Evolutionary conservation across 1,140 invertebrate genomes (phyloP).

Genomic region (Drosophila persimilis): DNA sequence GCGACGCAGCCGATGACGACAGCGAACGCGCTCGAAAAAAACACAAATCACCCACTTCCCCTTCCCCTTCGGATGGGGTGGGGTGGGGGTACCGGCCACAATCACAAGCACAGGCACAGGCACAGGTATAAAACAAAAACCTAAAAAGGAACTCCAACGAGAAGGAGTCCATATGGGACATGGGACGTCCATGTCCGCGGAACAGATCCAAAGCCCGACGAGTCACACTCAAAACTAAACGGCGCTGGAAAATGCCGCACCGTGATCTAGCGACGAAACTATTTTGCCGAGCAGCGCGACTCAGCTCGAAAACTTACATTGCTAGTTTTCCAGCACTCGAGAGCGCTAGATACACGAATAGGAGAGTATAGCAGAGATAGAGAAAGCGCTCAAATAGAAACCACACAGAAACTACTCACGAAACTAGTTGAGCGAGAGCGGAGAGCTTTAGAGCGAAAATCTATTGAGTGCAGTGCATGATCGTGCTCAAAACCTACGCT

Average conservation of each 20-base stretch:
- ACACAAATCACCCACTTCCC: constrained; percentile 27
- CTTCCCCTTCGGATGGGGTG: constrained; percentile 20
- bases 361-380: constrained; percentile 6
- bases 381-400: constrained; percentile 64
- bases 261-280: constrained; percentile 56
- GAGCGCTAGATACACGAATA: constrained; percentile 1
- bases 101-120: constrained; percentile 2
- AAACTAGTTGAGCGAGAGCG: constrained; percentile 58
- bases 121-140: constrained; percentile 1
- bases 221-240: constrained; percentile 50
- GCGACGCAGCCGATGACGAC: constrained; percentile 21
- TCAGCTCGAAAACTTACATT: constrained; percentile 52
- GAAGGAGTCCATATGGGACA: background rate
- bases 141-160: background rate
- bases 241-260: constrained; percentile 40
- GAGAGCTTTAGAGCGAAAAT: constrained; percentile 27
- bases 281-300: constrained; percentile 29
- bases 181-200: background rate
- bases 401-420: constrained; percentile 33
- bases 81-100: background rate
- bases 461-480: too few species aligned
- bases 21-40: constrained; percentile 38
- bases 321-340: constrained; percentile 61
- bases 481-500: background rate
- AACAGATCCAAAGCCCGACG: constrained; percentile 46